Evolutionary conservation across 2,888 invertebrate genomes (phyloP), one percentile per base, ranked within the genome.

Genomic region (Scelioninae gen. 2): DNA sequence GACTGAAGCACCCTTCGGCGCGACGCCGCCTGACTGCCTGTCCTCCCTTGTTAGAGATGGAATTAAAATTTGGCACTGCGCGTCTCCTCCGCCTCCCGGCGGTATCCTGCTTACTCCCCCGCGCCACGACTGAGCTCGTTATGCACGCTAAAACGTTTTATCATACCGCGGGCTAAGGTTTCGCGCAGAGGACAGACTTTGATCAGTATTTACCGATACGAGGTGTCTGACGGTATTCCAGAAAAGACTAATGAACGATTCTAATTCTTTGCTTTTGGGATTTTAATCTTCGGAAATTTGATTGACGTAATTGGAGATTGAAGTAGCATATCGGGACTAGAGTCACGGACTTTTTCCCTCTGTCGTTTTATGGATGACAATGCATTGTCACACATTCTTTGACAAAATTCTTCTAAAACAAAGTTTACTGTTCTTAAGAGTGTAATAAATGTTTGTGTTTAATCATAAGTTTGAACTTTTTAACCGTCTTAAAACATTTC

Each of bases 41-140:
- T 60, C 65, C 73, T 73, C 70, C 73, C 76, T 76, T 74, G 76
- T 76, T 76, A 76, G 73, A 60, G 52, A 53, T 65, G 64, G 67
- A 84, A 85, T 85, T 83, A 84, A 85, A 85, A 84, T 84, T 81
- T 80, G 76, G 76, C 78, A 71, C 74, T 77, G 70, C 73, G 55
- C 72, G 50, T 48, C 18, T 39, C 48, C 41, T 35, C 22, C 52
- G 13, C 18, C 6, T 16, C 16, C 70, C 55, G 15, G 43, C 71
- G 39, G 41, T 69, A 64, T 64, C 60, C 61, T 68, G 22, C 70
- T 60, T 55, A 67, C 57, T 73, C 53, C 65, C n/a, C 67, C 45
- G 53, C 55, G 43, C 73, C 61, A 48, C 61, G 58, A 57, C 60
- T 28, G 43, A 45, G 61, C 71, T 73, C 70, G 75, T 75, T 75